These are phyloP conservation scores for Eulimnadia texana DNA, from an alignment of 1,140 invertebrate species.

Conservation along the genomic window DNA sequence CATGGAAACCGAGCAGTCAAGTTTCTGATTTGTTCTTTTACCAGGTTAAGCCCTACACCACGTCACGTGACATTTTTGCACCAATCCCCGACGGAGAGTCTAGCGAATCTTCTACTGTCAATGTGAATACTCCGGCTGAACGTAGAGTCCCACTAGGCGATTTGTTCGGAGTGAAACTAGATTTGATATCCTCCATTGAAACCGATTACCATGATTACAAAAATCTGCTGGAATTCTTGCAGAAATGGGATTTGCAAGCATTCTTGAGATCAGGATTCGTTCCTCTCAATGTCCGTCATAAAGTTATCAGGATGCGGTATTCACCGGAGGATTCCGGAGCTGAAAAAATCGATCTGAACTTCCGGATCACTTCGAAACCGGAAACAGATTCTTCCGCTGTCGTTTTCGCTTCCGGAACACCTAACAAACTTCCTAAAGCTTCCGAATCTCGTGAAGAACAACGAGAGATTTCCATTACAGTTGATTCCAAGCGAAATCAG, in stretches of 20 bases:
- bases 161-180: not conserved
- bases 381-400: not conserved
- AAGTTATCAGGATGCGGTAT: not conserved
- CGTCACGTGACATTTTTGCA: not conserved
- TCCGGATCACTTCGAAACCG: not conserved
- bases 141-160: not conserved
- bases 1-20: not conserved
- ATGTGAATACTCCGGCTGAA: not conserved
- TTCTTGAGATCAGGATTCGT: too few relatives aligned
- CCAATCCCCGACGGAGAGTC: not conserved
- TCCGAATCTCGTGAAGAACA: not conserved
- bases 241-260: not conserved
- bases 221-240: not conserved
- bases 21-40: not conserved
- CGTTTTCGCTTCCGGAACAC: not conserved
- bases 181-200: not conserved
- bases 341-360: not conserved
- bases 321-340: not conserved
- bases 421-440: not conserved
- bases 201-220: not conserved
- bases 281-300: not conserved
- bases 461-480: not conserved
- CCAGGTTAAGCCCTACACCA: not conserved
- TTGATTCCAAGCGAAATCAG: not conserved
- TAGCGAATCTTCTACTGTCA: not conserved